These are phyloP conservation scores for Scelioninae gen. 1 DNA, from an alignment of 2,888 invertebrate species.

Conservation along the genomic window DNA sequence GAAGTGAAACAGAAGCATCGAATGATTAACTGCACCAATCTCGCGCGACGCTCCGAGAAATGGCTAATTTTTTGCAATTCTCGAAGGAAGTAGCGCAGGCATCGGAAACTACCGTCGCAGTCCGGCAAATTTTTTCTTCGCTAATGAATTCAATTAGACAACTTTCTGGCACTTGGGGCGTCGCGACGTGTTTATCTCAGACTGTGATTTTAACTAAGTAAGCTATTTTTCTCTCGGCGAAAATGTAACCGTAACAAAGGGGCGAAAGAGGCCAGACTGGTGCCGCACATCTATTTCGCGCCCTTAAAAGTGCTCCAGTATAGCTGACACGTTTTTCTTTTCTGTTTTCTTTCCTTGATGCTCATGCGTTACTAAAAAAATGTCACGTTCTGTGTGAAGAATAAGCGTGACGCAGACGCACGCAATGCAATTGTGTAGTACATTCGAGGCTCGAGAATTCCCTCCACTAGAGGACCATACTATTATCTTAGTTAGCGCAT, in stretches of 20 bases:
- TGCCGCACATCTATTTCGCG: slow-evolving; percentile 34
- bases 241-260: slow-evolving; percentile 58
- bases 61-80: slow-evolving; percentile 40
- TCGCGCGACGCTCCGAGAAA: too few species aligned
- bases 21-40: slow-evolving; percentile 47
- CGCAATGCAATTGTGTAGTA: too few species aligned
- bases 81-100: slow-evolving; percentile 13
- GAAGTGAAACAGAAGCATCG: slow-evolving; percentile 19
- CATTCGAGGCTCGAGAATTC: slow-evolving; percentile 60
- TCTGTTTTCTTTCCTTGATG: slow-evolving; percentile 38
- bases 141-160: slow-evolving; percentile 71
- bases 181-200: slow-evolving; percentile 69
- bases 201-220: slow-evolving; percentile 68
- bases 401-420: slow-evolving; percentile 29
- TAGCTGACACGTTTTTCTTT: slow-evolving; percentile 68
- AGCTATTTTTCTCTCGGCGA: slow-evolving; percentile 61
- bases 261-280: slow-evolving; percentile 31
- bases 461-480: slow-evolving; percentile 70
- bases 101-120: slow-evolving; percentile 9
- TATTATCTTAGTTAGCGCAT: slow-evolving; percentile 42
- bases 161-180: slow-evolving; percentile 65
- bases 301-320: slow-evolving; percentile 64
- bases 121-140: slow-evolving; percentile 44
- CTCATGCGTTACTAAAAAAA: slow-evolving; percentile 67
- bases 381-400: slow-evolving; percentile 68